A percentile compares a stretch with the other conserved stretches of the same genome.
Conservation (phyloP, 2,113 vertebrate genomes). For the Amphiprion percula region DNA sequence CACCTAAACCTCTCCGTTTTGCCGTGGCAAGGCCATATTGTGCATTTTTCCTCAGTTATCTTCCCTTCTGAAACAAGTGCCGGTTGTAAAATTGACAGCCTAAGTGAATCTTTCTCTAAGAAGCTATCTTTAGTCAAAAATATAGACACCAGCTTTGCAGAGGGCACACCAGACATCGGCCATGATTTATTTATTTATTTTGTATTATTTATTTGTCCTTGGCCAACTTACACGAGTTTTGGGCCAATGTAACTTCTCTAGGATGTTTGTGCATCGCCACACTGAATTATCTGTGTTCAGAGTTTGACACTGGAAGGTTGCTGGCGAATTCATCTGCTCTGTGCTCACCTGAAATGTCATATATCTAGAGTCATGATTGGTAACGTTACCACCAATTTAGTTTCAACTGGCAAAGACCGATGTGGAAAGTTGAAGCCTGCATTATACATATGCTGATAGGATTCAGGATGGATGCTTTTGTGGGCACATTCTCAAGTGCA, state of each 20-base stretch:
- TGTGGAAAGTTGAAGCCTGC: too few species aligned
- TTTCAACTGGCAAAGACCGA: too few species aligned
- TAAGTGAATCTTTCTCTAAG: neutral
- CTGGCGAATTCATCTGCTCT: too few species aligned
- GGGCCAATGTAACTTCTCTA: neutral
- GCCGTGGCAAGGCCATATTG: neutral
- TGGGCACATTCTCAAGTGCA: too few species aligned
- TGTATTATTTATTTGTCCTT: neutral
- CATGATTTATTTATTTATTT: neutral
- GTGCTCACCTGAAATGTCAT: too few species aligned
- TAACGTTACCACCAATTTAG: too few species aligned
- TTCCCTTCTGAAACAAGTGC: constrained; percentile 9
- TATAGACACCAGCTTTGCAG: neutral
- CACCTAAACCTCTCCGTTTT: constrained; percentile 27
- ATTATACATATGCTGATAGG: too few species aligned
- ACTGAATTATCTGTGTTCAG: neutral
- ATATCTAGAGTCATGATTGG: too few species aligned
- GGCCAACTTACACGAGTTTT: neutral
- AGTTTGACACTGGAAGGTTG: too few species aligned
- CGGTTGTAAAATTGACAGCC: neutral
- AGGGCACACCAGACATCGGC: neutral
- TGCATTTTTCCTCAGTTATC: constrained; percentile 5
- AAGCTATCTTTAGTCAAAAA: neutral
- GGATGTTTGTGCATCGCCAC: neutral
- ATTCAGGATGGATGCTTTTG: too few species aligned